Base-by-base conservation (phyloP, 2,888 invertebrate genomes). In the Caenorhabditis becei region DNA sequence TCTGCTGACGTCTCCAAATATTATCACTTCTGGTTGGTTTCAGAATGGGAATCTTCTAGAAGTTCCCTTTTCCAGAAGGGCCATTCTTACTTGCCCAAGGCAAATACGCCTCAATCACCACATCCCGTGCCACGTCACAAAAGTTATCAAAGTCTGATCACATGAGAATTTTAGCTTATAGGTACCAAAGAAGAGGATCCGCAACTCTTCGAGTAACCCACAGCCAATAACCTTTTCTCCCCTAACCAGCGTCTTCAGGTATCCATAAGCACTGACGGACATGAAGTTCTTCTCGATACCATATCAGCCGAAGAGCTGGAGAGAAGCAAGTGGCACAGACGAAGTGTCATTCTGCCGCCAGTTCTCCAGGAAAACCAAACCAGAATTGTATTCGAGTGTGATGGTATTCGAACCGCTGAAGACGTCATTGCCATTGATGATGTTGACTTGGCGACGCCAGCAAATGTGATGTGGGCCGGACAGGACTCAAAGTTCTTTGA, bases 71-170 rank as follows among this genome's bases (percentile, higher is more conserved):
- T 69, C 7, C 61, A 75, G 80, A 70, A 18, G 80, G 80, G 0
- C 80, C 80, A 28, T 80, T 80, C 24, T 65, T 80, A 0, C 18
- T 75, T 35, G 80, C 80, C 8, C 80, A 80, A 37, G 80, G 80
- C 16, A 70, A 75, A 28, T 80, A 61, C 18, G 80, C 65, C 11
- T 56, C 61, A 1, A 35, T 59, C 1, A 47, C 28, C 11, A 24
- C 54, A 0, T 47, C 74, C 2, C 20, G 44, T 24, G 59, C 65
- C 2, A 59, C 28, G 32, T 62, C 74, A 24, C 69, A 69, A 16
- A 58, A 37, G 20, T 18, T 80, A 1, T 16, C 58, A 8, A 65
- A 56, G 44, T 80, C 80, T 1, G 67, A 74, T 24, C 67, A 74
- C 28, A 62, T 80, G 54, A 49, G 74, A 65, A 74, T 80, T 35